Conservation (phyloP, 2,113 vertebrate genomes). For the Empidonax alnorum region DNA sequence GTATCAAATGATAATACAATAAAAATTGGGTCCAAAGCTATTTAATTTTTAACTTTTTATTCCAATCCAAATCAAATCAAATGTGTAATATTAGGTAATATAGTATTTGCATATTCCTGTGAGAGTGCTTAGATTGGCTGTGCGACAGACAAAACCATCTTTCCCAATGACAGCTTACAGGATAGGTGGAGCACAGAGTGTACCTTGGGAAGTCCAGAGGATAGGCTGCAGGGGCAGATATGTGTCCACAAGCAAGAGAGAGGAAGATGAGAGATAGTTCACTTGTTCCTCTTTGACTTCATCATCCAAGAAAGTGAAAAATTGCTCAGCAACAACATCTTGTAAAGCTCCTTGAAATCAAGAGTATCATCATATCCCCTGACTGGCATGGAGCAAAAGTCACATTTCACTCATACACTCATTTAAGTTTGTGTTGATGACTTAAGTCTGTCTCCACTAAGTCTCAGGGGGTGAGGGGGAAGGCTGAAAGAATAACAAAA, state of each 20-base stretch:
- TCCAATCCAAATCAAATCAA: not conserved
- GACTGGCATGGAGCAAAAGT: not conserved
- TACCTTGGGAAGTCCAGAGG: not conserved
- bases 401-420: constrained; percentile 6
- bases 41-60: not conserved
- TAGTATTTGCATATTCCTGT: not conserved
- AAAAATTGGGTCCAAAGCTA: not conserved
- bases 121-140: not conserved
- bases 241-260: not conserved
- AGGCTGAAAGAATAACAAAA: not conserved
- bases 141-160: not conserved
- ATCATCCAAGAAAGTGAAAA: not conserved
- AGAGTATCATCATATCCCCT: not conserved
- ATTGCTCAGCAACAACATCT: not conserved
- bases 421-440: not conserved
- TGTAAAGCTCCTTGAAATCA: constrained; percentile 42
- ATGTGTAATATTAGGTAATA: not conserved
- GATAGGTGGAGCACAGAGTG: not conserved
- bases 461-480: fast-evolving
- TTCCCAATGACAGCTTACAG: not conserved
- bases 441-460: not conserved
- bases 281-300: not conserved
- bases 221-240: not conserved
- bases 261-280: not conserved
- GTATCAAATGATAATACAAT: not conserved